Evolutionary conservation across 1,140 invertebrate genomes (phyloP).

Genomic region (Halyomorpha halys): DNA sequence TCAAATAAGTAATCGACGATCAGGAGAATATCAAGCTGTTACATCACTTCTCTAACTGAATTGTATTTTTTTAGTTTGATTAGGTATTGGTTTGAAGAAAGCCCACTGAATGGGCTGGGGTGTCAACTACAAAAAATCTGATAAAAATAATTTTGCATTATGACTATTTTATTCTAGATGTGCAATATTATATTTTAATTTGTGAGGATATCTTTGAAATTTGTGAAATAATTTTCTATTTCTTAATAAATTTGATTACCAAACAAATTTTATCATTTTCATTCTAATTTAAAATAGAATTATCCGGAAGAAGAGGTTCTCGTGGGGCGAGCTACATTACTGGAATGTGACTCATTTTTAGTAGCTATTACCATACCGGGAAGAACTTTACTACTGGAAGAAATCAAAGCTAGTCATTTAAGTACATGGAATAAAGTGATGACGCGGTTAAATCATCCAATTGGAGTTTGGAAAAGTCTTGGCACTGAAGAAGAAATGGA

Average conservation of each 20-base stretch:
- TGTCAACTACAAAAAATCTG: no score
- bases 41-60: no score
- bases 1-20: no score
- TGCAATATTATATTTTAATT: no score
- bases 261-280: conserved; percentile 5
- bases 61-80: no score
- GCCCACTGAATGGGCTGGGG: no score
- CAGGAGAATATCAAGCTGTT: no score
- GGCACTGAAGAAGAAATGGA: conserved; percentile 54
- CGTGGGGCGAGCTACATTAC: conserved; percentile 41
- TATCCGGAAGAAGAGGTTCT: conserved; percentile 48
- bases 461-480: conserved; percentile 50
- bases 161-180: no score
- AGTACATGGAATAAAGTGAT: conserved; percentile 24
- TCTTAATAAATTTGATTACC: conserved; percentile 1
- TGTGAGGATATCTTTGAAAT: no score
- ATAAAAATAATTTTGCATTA: no score
- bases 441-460: conserved; percentile 45
- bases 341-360: conserved; percentile 57
- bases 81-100: no score
- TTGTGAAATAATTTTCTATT: not conserved
- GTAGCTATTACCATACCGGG: conserved; percentile 49
- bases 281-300: conserved; percentile 26
- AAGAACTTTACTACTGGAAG: conserved; percentile 37
- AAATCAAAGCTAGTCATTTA: conserved; percentile 36